Evolutionary conservation across 2,888 invertebrate genomes (phyloP).

Genomic region (Auanema sp.): DNA sequence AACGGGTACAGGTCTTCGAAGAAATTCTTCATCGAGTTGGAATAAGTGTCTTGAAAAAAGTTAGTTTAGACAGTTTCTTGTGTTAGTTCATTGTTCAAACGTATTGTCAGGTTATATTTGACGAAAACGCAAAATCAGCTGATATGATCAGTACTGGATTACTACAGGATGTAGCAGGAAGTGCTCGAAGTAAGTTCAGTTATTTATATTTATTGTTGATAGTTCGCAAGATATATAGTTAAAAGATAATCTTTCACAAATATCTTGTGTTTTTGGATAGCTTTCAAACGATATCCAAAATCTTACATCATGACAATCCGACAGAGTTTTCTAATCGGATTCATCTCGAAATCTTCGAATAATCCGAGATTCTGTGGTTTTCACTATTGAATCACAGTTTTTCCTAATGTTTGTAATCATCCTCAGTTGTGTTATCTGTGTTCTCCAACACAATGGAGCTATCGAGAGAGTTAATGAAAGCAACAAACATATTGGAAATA

Average conservation of each 20-base stretch:
- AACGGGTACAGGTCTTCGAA: conserved; percentile 54
- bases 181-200: conserved; percentile 47
- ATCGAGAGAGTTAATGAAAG: conserved; percentile 62
- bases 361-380: too few relatives aligned
- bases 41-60: conserved; percentile 53
- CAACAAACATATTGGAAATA: conserved; percentile 38
- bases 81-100: too few relatives aligned
- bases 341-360: too few relatives aligned
- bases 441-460: conserved; percentile 61
- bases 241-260: not conserved
- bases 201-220: not conserved
- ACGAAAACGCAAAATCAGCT: conserved; percentile 53
- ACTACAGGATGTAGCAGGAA: conserved; percentile 49
- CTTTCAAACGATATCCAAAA: not conserved
- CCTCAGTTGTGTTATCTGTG: conserved; percentile 57
- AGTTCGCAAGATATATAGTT: not conserved
- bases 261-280: not conserved
- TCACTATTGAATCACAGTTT: too few relatives aligned
- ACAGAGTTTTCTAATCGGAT: not conserved
- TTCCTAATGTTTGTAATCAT: not conserved
- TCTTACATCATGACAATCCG: not conserved
- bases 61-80: too few relatives aligned
- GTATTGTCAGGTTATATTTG: conserved; percentile 47
- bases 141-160: conserved; percentile 51
- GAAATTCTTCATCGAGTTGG: conserved; percentile 53